phyloP scores from a whole-genome alignment of 2,888 invertebrate genomes.

The Drosophila basisetae region DNA sequence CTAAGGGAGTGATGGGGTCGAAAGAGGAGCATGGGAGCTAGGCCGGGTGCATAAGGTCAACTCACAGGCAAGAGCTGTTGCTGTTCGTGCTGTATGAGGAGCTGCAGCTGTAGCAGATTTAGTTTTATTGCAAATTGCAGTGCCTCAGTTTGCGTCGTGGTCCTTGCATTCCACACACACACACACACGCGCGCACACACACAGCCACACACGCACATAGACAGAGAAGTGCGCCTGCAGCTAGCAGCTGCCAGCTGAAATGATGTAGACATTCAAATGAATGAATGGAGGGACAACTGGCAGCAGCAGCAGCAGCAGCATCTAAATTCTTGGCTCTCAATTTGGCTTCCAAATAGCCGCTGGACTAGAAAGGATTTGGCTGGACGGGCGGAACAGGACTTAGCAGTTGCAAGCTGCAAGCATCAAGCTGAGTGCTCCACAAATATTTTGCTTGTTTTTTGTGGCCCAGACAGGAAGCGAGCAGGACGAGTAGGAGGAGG shows the following conservation, averaged over 20 bases:
- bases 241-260: conserved; percentile 27
- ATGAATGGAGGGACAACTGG: conserved; percentile 50
- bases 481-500: too few relatives aligned
- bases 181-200: conserved; percentile 11
- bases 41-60: conserved; percentile 7
- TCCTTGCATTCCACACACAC: conserved; percentile 25
- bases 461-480: conserved; percentile 2
- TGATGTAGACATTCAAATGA: conserved; percentile 76
- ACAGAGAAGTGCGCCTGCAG: conserved; percentile 13
- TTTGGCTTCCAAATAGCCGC: conserved; percentile 15
- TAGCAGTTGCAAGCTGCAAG: conserved; percentile 18
- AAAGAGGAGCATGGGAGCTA: background rate
- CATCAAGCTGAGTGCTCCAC: conserved; percentile 32
- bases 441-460: conserved; percentile 29
- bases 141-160: conserved; percentile 50
- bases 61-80: conserved; percentile 3
- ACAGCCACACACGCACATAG: conserved; percentile 6
- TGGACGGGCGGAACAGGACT: conserved; percentile 14
- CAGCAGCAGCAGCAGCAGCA: conserved; percentile 1
- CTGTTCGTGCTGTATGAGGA: background rate
- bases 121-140: conserved; percentile 78
- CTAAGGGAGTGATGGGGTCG: background rate
- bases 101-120: conserved; percentile 65
- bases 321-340: conserved; percentile 8
- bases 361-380: conserved; percentile 10